These are phyloP conservation scores for Sphinx pinastri DNA, from an alignment of 2,888 invertebrate genomes.

Conservation along the genomic window DNA sequence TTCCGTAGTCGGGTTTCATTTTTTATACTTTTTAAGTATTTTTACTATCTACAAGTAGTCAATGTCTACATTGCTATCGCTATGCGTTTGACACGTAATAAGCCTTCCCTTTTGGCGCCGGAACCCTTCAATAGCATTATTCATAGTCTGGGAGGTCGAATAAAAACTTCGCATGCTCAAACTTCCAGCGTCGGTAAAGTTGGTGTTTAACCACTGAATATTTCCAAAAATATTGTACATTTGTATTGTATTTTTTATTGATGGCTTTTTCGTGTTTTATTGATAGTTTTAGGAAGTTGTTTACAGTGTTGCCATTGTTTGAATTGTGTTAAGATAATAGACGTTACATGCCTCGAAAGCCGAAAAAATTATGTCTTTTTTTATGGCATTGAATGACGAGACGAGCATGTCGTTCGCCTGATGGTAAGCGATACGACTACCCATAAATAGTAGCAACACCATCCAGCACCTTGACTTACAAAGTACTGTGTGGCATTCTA, in stretches of 20 bases:
- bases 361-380: neutral
- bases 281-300: neutral
- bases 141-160: slow-evolving; percentile 53
- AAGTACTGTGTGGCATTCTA: no score
- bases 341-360: no score
- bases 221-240: neutral
- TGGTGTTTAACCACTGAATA: no score
- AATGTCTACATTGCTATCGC: no score
- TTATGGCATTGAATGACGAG: no score
- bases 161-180: slow-evolving; percentile 50
- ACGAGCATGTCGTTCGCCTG: no score
- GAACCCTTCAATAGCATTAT: slow-evolving; percentile 58
- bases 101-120: slow-evolving; percentile 39
- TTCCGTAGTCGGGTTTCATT: no score
- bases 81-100: slow-evolving; percentile 3
- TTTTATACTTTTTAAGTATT: no score
- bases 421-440: no score
- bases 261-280: neutral
- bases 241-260: neutral
- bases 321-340: neutral
- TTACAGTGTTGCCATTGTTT: neutral
- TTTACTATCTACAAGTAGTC: no score
- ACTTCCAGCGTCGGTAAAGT: neutral
- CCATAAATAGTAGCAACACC: no score
- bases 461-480: no score